A percentile compares a stretch with the other conserved stretches of the same genome.
phyloP scores from a whole-genome alignment of 2,888 invertebrate species.

The Rosalia funebris region DNA sequence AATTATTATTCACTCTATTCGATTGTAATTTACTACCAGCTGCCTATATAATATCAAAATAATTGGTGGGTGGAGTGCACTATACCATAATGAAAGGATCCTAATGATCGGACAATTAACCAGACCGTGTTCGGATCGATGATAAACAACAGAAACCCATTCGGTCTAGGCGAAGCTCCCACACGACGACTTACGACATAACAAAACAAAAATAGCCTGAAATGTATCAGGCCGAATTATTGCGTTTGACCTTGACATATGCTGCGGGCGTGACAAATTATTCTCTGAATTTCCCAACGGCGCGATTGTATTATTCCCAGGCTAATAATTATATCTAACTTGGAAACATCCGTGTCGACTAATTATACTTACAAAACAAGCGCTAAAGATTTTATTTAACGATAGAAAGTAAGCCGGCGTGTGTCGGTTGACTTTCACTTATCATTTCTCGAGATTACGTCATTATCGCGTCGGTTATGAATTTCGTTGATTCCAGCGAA shows the following conservation, averaged over 20 bases:
- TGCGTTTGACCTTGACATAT: slow-evolving; percentile 15
- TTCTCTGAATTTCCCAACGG: slow-evolving; percentile 4
- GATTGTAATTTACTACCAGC: too few species aligned
- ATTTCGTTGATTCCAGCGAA: slow-evolving; percentile 10
- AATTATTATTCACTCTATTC: too few species aligned
- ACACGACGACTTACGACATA: neutral
- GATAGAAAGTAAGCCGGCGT: slow-evolving; percentile 20
- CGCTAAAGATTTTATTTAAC: slow-evolving; percentile 14
- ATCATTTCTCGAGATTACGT: slow-evolving; percentile 6
- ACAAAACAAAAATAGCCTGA: slow-evolving; percentile 13
- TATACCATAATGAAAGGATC: too few species aligned
- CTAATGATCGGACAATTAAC: too few species aligned
- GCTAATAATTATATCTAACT: slow-evolving; percentile 5
- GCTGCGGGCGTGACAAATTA: slow-evolving; percentile 17
- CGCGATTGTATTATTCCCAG: slow-evolving; percentile 13
- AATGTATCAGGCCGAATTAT: slow-evolving; percentile 5
- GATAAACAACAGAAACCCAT: too few species aligned
- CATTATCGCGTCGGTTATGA: slow-evolving; percentile 7
- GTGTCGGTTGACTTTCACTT: slow-evolving; percentile 15
- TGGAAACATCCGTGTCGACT: slow-evolving; percentile 11
- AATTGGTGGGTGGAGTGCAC: too few species aligned
- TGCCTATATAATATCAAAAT: too few species aligned
- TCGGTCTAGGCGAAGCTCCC: too few species aligned
- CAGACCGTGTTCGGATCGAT: too few species aligned
- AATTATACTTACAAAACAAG: slow-evolving; percentile 23